phyloP scores from a whole-genome alignment of 2,113 vertebrate genomes.

The Hystrix cristata region DNA sequence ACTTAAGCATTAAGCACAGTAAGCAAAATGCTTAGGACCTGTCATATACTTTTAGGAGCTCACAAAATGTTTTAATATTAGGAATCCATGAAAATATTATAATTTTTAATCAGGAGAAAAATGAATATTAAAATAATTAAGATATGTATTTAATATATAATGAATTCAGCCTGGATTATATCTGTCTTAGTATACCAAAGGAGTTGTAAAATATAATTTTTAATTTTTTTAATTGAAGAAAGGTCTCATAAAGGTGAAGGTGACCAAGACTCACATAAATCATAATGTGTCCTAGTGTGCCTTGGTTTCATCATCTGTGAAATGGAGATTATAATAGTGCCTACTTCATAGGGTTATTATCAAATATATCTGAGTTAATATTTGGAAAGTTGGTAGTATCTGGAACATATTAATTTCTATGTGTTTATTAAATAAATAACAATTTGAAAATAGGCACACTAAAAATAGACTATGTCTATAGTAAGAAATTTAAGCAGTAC shows the following conservation, averaged over 20 bases:
- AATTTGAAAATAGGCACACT: not conserved
- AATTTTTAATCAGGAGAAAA: not conserved
- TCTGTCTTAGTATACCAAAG: conserved; percentile 43
- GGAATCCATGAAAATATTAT: conserved; percentile 18
- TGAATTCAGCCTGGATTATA: not conserved
- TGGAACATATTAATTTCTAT: conserved; percentile 1
- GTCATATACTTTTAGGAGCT: conserved; percentile 15
- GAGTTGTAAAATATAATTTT: conserved; percentile 50
- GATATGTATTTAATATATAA: not conserved
- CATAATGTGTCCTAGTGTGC: not conserved
- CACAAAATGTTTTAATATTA: not conserved
- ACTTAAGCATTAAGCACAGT: not conserved
- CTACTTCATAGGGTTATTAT: not conserved
- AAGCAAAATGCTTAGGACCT: not conserved
- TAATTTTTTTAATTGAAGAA: conserved; percentile 6
- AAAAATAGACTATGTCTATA: not conserved
- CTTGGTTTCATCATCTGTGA: conserved; percentile 36
- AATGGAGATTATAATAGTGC: not conserved
- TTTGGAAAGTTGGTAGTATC: conserved; percentile 53
- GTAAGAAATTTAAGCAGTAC: conserved; percentile 28
- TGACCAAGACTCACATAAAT: not conserved
- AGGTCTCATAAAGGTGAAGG: not conserved
- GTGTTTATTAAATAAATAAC: conserved; percentile 40
- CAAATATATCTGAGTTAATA: conserved; percentile 21
- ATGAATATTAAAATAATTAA: conserved; percentile 15